Conservation (phyloP, 1,140 invertebrate species). For the Anoplolepis gracilipes region DNA sequence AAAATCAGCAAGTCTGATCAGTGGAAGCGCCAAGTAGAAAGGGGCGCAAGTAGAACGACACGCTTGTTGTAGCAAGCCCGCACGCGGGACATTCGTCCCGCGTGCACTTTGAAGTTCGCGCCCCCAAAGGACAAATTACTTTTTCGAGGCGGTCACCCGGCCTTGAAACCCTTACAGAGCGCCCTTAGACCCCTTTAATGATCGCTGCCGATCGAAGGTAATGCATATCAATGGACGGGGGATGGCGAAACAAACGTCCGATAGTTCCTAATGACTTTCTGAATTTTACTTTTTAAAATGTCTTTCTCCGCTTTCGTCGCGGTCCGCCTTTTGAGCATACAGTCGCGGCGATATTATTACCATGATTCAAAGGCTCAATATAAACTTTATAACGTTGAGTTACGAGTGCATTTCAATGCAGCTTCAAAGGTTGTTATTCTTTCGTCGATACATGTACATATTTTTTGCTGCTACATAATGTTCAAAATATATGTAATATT, state of each 20-base stretch:
- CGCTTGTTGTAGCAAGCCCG: slow-evolving; percentile 53
- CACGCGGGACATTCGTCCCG: slow-evolving; percentile 67
- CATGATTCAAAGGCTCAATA: slow-evolving; percentile 60
- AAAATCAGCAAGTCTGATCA: slow-evolving; percentile 85
- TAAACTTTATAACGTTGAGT: slow-evolving; percentile 42
- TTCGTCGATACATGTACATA: slow-evolving; percentile 23
- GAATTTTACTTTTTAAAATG: slow-evolving; percentile 60
- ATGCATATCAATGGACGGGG: slow-evolving; percentile 72
- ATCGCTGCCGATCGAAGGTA: slow-evolving; percentile 70
- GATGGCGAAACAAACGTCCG: slow-evolving; percentile 55
- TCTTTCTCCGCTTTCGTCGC: slow-evolving; percentile 34
- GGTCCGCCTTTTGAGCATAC: slow-evolving; percentile 57
- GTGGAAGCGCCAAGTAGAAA: slow-evolving; percentile 76
- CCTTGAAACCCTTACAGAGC: slow-evolving; percentile 66
- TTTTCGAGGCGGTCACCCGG: slow-evolving; percentile 66
- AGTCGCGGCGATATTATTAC: slow-evolving; percentile 48
- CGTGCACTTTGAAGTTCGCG: slow-evolving; percentile 76
- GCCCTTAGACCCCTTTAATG: slow-evolving; percentile 65
- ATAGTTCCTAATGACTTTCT: slow-evolving; percentile 67
- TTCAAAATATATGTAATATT: not conserved
- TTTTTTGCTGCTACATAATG: not conserved
- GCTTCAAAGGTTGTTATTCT: slow-evolving; percentile 45
- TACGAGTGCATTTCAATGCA: slow-evolving; percentile 33
- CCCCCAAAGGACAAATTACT: slow-evolving; percentile 75
- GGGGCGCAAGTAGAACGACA: slow-evolving; percentile 72